These are phyloP conservation scores for Rosalia funebris DNA, from an alignment of 2,888 invertebrate genomes.

Conservation along the genomic window DNA sequence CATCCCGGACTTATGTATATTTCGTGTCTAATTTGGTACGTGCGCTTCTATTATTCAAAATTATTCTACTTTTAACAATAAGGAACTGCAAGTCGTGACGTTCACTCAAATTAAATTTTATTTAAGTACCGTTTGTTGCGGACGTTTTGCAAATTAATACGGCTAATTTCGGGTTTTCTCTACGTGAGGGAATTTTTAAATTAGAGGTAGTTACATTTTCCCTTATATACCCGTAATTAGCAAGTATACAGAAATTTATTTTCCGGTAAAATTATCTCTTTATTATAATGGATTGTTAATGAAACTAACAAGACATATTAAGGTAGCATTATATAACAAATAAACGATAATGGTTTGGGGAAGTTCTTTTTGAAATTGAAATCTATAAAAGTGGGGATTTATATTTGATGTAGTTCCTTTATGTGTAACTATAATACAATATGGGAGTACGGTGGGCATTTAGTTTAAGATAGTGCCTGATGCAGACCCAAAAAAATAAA, in stretches of 20 bases:
- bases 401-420: too few relatives aligned
- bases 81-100: slow-evolving; percentile 27
- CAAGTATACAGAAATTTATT: neutral
- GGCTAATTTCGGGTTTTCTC: slow-evolving; percentile 14
- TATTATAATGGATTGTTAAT: too few relatives aligned
- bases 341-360: too few relatives aligned
- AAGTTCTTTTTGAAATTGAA: too few relatives aligned
- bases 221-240: neutral
- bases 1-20: slow-evolving; percentile 15
- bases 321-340: too few relatives aligned
- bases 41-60: slow-evolving; percentile 9
- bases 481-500: too few relatives aligned
- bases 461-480: too few relatives aligned
- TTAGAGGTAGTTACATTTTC: slow-evolving; percentile 2
- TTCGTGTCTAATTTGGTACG: slow-evolving; percentile 28
- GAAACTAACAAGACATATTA: too few relatives aligned
- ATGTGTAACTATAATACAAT: too few relatives aligned
- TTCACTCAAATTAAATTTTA: slow-evolving; percentile 13
- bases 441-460: too few relatives aligned
- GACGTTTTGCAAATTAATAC: slow-evolving; percentile 27
- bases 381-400: too few relatives aligned
- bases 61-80: slow-evolving; percentile 18
- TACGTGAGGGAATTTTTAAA: slow-evolving; percentile 22
- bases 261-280: neutral
- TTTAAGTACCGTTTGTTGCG: slow-evolving; percentile 18